These are phyloP conservation scores for Megaptera novaeangliae DNA, from an alignment of 2,113 vertebrate species.

Conservation along the genomic window DNA sequence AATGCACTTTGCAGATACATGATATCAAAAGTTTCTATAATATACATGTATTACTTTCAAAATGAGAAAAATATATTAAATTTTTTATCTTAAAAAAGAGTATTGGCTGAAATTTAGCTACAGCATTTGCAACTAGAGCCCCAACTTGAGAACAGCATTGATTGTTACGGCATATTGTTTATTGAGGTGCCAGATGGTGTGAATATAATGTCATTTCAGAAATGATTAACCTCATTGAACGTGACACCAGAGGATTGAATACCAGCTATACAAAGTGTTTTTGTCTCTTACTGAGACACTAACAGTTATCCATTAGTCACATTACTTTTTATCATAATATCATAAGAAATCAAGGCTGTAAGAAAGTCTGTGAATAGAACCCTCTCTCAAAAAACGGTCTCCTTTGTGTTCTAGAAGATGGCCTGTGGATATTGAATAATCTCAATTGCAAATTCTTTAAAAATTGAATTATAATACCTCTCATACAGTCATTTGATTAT, in stretches of 20 bases:
- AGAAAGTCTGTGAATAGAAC: neutral
- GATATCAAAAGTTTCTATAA: neutral
- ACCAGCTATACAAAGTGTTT: neutral
- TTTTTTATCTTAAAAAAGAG: neutral
- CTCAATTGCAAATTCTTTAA: neutral
- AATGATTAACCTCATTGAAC: slow-evolving; percentile 6
- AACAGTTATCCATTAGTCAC: neutral
- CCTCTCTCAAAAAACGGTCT: neutral
- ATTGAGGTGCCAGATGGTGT: slow-evolving; percentile 32
- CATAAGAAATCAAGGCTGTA: neutral
- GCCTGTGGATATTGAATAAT: neutral
- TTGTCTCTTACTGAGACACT: neutral
- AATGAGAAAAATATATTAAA: neutral
- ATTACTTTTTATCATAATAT: slow-evolving; percentile 14
- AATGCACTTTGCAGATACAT: neutral
- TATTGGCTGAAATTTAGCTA: neutral
- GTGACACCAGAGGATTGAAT: neutral
- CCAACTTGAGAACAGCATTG: neutral
- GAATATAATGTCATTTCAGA: slow-evolving; percentile 10
- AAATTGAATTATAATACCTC: neutral
- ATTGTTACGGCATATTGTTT: neutral
- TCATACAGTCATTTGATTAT: neutral
- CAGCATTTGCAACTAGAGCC: neutral
- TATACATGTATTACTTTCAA: neutral
- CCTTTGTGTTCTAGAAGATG: neutral